Percentiles rank a stretch among this genome's conserved stretches.
Evolutionary conservation across 2,888 invertebrate genomes (phyloP).

Genomic region (Cantharis rufa): DNA sequence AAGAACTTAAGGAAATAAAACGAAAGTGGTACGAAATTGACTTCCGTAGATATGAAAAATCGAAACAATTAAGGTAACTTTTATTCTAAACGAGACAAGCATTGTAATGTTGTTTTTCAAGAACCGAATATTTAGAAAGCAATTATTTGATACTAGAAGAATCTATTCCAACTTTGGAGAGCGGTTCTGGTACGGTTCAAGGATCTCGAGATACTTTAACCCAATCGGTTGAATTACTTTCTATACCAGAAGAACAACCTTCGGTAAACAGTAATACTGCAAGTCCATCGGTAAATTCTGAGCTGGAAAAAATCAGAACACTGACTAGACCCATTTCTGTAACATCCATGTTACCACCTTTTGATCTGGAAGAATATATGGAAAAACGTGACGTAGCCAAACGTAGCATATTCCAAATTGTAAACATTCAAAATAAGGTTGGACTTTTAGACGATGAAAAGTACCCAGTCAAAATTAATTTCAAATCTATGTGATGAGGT

Average conservation of each 20-base stretch:
- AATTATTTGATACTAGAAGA: constrained; percentile 5
- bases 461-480: neutral
- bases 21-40: constrained; percentile 41
- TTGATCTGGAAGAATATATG: neutral
- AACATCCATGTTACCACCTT: constrained; percentile 3
- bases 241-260: neutral
- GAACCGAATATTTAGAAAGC: neutral
- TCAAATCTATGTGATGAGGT: neutral
- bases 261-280: neutral
- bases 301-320: neutral
- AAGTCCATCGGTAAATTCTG: neutral
- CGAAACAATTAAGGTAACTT: constrained; percentile 39
- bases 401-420: neutral
- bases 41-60: constrained; percentile 37
- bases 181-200: neutral
- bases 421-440: neutral
- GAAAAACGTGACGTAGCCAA: neutral
- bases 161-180: neutral
- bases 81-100: neutral
- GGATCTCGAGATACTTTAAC: neutral
- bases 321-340: neutral
- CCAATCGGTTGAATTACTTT: neutral
- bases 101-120: neutral
- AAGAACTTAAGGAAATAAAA: constrained; percentile 42
- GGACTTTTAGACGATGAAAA: neutral